These are phyloP conservation scores for Ondatra zibethicus DNA, from an alignment of 2,113 vertebrate genomes.

Conservation along the genomic window DNA sequence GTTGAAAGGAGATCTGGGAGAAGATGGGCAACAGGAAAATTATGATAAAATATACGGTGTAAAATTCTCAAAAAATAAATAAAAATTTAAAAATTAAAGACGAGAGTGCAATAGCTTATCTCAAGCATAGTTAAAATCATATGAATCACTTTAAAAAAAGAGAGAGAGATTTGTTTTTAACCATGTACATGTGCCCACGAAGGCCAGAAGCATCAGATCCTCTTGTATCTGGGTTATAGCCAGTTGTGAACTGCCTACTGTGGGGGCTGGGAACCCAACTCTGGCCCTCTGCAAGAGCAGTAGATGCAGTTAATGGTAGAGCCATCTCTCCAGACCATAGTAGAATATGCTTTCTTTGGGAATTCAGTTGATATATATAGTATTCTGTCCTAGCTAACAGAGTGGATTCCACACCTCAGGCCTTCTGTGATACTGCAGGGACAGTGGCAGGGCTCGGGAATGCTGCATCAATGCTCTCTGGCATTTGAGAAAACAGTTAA, in stretches of 20 bases:
- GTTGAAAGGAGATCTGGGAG: not conserved
- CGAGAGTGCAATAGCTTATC: conserved; percentile 45
- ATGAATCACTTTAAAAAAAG: conserved; percentile 19
- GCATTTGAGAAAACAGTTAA: not conserved
- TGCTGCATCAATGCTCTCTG: no score
- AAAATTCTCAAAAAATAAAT: not conserved
- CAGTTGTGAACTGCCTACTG: not conserved
- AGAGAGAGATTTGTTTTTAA: not conserved
- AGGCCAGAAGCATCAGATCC: not conserved
- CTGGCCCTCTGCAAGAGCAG: not conserved
- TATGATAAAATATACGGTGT: not conserved
- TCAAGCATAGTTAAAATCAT: conserved; percentile 72
- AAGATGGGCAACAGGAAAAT: not conserved
- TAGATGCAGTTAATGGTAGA: not conserved
- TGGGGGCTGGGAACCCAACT: not conserved
- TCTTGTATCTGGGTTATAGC: not conserved
- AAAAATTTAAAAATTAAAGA: not conserved
- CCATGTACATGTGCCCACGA: not conserved
- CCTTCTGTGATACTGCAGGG: conserved; percentile 64
- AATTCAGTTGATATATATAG: conserved; percentile 77
- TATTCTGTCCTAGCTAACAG: conserved; percentile 78
- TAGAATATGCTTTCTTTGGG: conserved; percentile 57
- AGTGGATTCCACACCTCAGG: conserved; percentile 61
- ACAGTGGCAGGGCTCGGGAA: not conserved
- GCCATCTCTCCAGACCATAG: not conserved